Conservation (phyloP, 2,888 invertebrate genomes). For the Arenicola marina region DNA sequence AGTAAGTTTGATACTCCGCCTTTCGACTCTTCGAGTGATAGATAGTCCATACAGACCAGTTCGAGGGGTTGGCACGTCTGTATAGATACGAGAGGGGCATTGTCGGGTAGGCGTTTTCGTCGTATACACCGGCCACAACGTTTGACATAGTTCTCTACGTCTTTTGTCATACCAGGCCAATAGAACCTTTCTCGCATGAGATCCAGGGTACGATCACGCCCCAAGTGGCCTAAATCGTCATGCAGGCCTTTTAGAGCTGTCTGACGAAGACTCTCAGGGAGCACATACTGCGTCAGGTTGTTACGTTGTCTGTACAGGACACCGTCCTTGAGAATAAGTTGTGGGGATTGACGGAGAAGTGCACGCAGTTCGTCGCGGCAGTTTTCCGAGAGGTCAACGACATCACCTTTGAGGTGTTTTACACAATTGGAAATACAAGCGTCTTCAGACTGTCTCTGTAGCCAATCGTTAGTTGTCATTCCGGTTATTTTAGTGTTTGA, state of each 20-base stretch:
- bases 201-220: background rate
- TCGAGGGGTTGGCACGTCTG: background rate
- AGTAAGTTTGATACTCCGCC: background rate
- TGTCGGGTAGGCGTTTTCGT: background rate
- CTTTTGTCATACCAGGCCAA: background rate
- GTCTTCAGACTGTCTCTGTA: too few species aligned
- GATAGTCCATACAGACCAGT: background rate
- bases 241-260: background rate
- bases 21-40: background rate
- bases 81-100: background rate
- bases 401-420: too few species aligned
- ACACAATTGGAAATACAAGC: too few species aligned
- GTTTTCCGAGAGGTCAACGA: too few species aligned
- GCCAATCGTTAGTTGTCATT: too few species aligned
- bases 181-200: background rate
- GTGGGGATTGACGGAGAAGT: too few species aligned
- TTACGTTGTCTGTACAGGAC: too few species aligned
- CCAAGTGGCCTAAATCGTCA: background rate
- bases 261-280: background rate
- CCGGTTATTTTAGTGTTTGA: too few species aligned
- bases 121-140: background rate
- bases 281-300: too few species aligned
- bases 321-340: too few species aligned
- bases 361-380: too few species aligned
- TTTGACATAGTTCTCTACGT: background rate